Base-by-base conservation (phyloP, 2,113 vertebrate species). In the Oophaga pumilio region DNA sequence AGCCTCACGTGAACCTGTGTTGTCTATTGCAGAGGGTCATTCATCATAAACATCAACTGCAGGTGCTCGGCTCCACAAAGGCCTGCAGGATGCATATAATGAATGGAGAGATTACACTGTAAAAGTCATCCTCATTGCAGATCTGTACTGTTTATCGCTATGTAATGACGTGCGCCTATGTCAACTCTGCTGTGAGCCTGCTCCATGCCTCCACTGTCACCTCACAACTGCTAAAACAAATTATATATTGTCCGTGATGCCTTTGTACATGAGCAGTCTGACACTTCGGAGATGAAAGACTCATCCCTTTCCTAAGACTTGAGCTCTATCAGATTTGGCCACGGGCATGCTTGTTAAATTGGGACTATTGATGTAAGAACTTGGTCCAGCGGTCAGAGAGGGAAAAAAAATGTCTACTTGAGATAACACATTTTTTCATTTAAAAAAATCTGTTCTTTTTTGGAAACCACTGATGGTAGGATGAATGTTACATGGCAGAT, bases 321-420 rank as follows among this genome's bases (percentile, higher is more conserved):
- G 60, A 24, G 43, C 60, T 24, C 33, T 26, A 79, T 26, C 80
- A 62, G 80, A 82, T 82, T 66, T 82, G 80, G 60, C 80, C 80
- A 52, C 26, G 52, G 80, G 80, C 80, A 66, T 22, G 60, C 57
- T 82, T 82, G 80, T 82, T 66, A 82, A 82, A 82, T 82, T 82
- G 60, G 60, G 80, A 49, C 20, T 22, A 82, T 82, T 82, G 80
- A 82, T 82, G 80, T 82, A 22, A 66, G 60, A 68, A 82, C 60
- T 82, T 66, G 80, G 80, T 82, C 60, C 60, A 82, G 62, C 33
- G 57, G 80, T 66, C 80, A 82, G 60, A 68, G n/a, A 68, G 22
- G n/a, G n/a, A 74, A 50, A 14, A 60, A 52, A 50, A 52, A 68
- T 66, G 59, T 82, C 80, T 28, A 82, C 60, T 50, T 82, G 49